These are phyloP conservation scores for Dicycla oo DNA, from an alignment of 2,888 invertebrate species.

Conservation along the genomic window DNA sequence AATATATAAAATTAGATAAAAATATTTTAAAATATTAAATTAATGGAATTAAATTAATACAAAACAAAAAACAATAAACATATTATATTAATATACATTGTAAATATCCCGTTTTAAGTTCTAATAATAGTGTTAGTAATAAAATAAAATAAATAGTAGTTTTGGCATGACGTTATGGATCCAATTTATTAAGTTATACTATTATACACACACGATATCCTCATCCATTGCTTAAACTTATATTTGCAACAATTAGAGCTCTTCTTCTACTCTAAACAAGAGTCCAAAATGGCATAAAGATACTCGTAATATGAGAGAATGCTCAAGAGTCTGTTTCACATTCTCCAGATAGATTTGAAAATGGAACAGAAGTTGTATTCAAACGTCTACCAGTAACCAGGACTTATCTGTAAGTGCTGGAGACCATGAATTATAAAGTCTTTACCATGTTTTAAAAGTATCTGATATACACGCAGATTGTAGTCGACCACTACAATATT, in stretches of 20 bases:
- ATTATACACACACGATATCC: background rate
- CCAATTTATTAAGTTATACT: background rate
- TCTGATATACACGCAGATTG: too few relatives aligned
- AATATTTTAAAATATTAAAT: too few relatives aligned
- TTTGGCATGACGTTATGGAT: background rate
- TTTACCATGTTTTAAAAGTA: background rate
- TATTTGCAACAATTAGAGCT: background rate
- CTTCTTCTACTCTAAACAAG: background rate
- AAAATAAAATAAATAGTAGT: too few relatives aligned
- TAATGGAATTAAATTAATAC: too few relatives aligned
- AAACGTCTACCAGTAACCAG: background rate
- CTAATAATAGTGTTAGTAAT: too few relatives aligned
- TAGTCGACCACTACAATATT: background rate
- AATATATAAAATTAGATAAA: too few relatives aligned
- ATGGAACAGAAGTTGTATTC: background rate
- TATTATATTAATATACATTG: too few relatives aligned
- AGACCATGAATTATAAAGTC: background rate
- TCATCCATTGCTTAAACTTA: background rate
- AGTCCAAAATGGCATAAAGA: background rate
- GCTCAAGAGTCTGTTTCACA: too few relatives aligned
- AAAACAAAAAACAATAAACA: too few relatives aligned
- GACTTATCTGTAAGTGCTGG: background rate
- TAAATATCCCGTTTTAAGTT: too few relatives aligned
- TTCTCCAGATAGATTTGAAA: background rate
- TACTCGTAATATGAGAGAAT: background rate